Conservation (phyloP, 2,797 vertebrate species). For the Philypnodon macrostomus region DNA sequence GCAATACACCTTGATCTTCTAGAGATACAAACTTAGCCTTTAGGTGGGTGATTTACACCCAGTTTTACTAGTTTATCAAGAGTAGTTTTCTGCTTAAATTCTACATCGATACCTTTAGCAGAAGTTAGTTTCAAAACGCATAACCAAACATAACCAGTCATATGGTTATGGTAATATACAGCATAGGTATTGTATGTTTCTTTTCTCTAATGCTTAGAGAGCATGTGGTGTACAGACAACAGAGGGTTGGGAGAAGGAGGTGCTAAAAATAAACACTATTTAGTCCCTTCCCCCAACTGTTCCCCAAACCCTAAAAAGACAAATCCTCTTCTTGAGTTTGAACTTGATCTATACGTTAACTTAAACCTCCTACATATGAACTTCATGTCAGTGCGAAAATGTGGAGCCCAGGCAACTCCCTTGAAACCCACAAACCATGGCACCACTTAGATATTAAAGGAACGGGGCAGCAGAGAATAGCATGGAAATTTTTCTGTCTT, state of each 20-base stretch:
- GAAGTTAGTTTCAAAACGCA: too few species aligned
- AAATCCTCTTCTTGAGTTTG: neutral
- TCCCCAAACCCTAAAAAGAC: neutral
- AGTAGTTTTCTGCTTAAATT: too few species aligned
- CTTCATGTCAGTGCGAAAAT: neutral
- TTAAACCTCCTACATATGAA: slow-evolving; percentile 9
- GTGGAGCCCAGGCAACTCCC: slow-evolving; percentile 7
- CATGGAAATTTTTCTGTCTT: slow-evolving; percentile 36
- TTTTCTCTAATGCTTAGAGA: too few species aligned
- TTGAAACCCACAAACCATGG: slow-evolving; percentile 21
- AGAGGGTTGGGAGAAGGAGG: neutral
- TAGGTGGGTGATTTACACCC: too few species aligned
- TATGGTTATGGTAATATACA: too few species aligned
- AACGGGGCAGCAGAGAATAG: neutral
- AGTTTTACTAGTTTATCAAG: too few species aligned
- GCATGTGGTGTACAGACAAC: neutral
- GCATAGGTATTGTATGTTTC: too few species aligned
- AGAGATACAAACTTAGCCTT: too few species aligned
- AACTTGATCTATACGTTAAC: slow-evolving; percentile 17
- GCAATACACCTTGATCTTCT: too few species aligned
- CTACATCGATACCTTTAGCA: too few species aligned
- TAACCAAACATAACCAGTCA: too few species aligned
- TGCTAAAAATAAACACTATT: slow-evolving; percentile 20
- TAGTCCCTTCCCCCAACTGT: neutral
- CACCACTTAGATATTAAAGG: slow-evolving; percentile 8